Evolutionary conservation across 2,113 vertebrate genomes (phyloP).

Genomic region (Oncorhynchus clarkii): DNA sequence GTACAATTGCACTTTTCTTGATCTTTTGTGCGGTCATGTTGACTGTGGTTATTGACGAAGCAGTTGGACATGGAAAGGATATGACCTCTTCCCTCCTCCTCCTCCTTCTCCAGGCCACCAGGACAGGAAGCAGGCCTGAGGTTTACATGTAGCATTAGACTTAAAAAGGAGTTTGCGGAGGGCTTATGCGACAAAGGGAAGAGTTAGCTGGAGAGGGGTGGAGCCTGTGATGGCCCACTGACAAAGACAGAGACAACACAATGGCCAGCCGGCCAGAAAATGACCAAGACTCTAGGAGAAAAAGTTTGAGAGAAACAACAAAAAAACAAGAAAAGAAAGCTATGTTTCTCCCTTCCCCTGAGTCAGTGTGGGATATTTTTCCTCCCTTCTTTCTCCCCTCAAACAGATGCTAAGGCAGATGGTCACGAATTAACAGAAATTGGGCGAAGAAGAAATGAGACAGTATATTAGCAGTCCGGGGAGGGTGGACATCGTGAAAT

Average conservation of each 20-base stretch:
- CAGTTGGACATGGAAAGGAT: conserved; percentile 79
- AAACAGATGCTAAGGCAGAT: conserved; percentile 99
- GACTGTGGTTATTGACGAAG: conserved; percentile 83
- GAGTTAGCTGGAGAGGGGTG: conserved; percentile 62
- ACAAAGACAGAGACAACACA: conserved; percentile 59
- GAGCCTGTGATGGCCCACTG: conserved; percentile 30
- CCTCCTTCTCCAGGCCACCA: conserved; percentile 42
- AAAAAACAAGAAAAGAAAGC: conserved; percentile 43
- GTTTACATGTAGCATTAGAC: conserved; percentile 78
- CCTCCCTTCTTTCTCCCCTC: conserved; percentile 73
- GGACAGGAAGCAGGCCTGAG: conserved; percentile 63
- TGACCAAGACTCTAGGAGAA: conserved; percentile 34
- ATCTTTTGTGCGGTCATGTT: conserved; percentile 80
- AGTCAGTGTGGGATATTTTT: conserved; percentile 80
- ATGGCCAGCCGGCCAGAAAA: conserved; percentile 45
- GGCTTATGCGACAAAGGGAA: conserved; percentile 72
- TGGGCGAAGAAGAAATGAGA: conserved; percentile 95
- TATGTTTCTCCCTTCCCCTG: conserved; percentile 60
- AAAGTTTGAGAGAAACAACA: conserved; percentile 42
- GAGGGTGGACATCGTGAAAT: conserved; percentile 98
- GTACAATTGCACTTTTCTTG: conserved; percentile 82
- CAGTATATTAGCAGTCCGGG: conserved; percentile 95
- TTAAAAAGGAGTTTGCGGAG: conserved; percentile 75
- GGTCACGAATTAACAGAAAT: conserved; percentile 99
- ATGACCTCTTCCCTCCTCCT: conserved; percentile 59